phyloP scores from a whole-genome alignment of 2,797 vertebrate species.

The Danio kyathit region DNA sequence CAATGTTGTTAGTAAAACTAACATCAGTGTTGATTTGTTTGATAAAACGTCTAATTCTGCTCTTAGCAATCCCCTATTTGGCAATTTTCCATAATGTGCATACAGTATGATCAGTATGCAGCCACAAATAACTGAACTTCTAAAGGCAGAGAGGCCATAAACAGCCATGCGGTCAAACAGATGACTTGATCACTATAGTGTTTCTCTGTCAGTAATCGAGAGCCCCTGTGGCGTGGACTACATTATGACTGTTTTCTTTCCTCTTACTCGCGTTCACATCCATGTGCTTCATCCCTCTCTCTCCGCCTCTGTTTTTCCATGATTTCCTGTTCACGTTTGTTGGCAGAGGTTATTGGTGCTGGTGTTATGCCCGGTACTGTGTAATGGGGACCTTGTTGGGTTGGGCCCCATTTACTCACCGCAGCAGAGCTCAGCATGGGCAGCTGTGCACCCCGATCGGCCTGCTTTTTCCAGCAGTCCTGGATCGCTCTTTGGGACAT shows the following conservation, averaged over 20 bases:
- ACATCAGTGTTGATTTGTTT: constrained; percentile 18
- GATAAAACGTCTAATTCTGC: background rate
- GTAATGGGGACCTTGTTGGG: constrained; percentile 66
- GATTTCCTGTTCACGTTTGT: constrained; percentile 60
- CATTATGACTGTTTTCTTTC: constrained; percentile 34
- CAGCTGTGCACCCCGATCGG: constrained; percentile 58
- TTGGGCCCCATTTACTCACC: constrained; percentile 59
- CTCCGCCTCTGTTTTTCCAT: constrained; percentile 58
- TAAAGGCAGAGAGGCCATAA: constrained; percentile 8
- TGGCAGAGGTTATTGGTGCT: constrained; percentile 55
- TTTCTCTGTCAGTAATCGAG: constrained; percentile 25
- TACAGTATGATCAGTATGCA: background rate
- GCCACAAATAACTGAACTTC: background rate
- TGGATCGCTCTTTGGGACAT: constrained; percentile 62
- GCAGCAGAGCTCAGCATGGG: constrained; percentile 52
- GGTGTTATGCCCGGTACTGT: constrained; percentile 63
- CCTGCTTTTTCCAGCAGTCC: constrained; percentile 66
- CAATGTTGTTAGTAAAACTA: background rate
- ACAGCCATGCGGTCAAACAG: constrained; percentile 4
- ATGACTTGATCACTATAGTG: constrained; percentile 15
- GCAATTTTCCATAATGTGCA: background rate
- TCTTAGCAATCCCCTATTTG: background rate
- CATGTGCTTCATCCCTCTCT: constrained; percentile 42
- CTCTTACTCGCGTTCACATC: constrained; percentile 43
- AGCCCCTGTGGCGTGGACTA: constrained; percentile 24